A percentile compares a stretch with the other conserved stretches of the same genome.
Conservation (phyloP, 2,888 invertebrate species). For the Rhogogaster chlorosoma region DNA sequence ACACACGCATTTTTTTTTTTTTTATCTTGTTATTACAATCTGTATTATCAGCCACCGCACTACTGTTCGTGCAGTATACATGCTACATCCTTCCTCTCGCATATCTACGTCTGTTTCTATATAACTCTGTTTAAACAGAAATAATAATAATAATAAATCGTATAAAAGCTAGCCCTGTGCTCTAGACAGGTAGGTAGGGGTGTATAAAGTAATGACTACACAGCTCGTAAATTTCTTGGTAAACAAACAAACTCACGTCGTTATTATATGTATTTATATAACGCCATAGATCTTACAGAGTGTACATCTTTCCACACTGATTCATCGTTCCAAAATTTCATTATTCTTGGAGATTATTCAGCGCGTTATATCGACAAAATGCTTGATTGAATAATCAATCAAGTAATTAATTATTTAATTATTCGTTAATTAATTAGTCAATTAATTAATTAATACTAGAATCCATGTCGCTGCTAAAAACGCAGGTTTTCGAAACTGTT, state of each 20-base stretch:
- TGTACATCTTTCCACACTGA: background rate
- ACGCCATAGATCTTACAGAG: background rate
- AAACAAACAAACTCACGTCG: background rate
- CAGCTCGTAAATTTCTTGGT: background rate
- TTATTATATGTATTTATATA: background rate
- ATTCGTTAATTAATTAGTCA: background rate
- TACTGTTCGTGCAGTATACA: background rate
- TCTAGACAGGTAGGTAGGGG: background rate
- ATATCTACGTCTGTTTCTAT: background rate
- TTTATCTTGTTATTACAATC: slow-evolving; percentile 4
- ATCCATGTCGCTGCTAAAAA: no score
- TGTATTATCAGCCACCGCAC: background rate
- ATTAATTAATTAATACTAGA: no score
- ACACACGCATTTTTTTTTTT: background rate
- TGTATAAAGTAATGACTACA: background rate
- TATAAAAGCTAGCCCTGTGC: background rate
- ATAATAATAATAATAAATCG: background rate
- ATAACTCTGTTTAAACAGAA: background rate
- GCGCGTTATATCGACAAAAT: background rate
- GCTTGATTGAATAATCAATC: no score
- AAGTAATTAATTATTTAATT: no score
- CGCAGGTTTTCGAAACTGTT: no score
- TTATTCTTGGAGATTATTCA: background rate
- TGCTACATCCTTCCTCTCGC: background rate
- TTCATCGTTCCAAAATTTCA: background rate